These are phyloP conservation scores for Sciurus carolinensis DNA, from an alignment of 2,797 vertebrate genomes.

Conservation along the genomic window DNA sequence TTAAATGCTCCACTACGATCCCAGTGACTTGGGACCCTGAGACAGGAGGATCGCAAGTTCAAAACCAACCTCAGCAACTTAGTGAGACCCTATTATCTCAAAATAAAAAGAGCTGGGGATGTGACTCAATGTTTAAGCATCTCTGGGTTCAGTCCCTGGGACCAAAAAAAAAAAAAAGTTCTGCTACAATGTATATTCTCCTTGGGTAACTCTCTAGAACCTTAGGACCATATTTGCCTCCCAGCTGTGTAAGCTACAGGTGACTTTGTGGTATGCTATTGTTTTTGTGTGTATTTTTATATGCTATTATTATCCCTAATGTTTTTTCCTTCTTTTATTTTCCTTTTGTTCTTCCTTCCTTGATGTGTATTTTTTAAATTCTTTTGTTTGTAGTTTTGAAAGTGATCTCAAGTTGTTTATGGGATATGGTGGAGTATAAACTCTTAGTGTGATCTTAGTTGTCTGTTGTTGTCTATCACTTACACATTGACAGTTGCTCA, in stretches of 20 bases:
- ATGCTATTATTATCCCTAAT: not conserved
- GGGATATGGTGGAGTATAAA: not conserved
- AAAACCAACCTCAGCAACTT: no score
- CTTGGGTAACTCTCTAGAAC: not conserved
- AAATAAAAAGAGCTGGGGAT: no score
- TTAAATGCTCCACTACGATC: not conserved
- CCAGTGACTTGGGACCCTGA: no score
- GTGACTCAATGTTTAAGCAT: no score
- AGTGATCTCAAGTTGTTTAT: constrained; percentile 36
- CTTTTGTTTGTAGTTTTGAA: constrained; percentile 39
- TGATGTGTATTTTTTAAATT: not conserved
- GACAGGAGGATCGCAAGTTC: no score
- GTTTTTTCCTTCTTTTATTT: constrained; percentile 28
- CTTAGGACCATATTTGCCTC: not conserved
- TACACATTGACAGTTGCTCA: not conserved
- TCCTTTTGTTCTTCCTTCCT: not conserved
- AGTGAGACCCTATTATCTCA: no score
- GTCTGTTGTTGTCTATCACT: not conserved
- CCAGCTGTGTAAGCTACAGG: not conserved
- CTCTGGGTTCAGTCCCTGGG: no score
- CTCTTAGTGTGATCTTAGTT: not conserved
- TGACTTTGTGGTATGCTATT: constrained; percentile 10
- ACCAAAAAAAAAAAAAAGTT: not conserved
- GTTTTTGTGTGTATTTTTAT: constrained; percentile 47
- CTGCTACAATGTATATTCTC: not conserved